Percentiles rank a stretch among this genome's conserved stretches.
Evolutionary conservation across 1,140 invertebrate species (phyloP).

Genomic region (Lordiphosa stackelbergi): DNA sequence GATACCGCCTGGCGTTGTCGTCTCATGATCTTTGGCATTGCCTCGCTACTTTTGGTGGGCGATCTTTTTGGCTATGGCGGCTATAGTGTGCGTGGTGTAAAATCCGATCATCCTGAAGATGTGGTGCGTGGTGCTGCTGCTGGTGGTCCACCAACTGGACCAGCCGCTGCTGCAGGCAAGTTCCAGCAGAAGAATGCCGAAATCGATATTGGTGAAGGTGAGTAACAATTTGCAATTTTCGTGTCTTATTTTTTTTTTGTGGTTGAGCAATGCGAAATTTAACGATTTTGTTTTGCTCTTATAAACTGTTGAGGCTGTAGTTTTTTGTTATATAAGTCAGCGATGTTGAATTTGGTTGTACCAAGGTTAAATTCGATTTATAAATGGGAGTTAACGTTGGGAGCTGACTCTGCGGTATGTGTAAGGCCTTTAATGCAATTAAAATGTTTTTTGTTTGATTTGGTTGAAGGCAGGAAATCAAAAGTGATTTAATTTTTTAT

Average conservation of each 20-base stretch:
- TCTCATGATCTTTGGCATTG: constrained; percentile 64
- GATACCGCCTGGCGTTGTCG: constrained; percentile 75
- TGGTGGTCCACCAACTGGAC: constrained; percentile 52
- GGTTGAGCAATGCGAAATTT: constrained; percentile 35
- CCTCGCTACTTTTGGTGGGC: constrained; percentile 69
- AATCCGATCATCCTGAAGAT: constrained; percentile 57
- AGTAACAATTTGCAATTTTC: constrained; percentile 34
- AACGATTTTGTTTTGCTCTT: constrained; percentile 12
- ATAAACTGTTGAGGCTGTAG: neutral
- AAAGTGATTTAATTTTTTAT: constrained; percentile 11
- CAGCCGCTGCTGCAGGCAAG: constrained; percentile 56
- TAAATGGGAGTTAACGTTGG: constrained; percentile 30
- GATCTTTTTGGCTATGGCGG: constrained; percentile 71
- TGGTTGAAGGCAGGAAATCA: constrained; percentile 23
- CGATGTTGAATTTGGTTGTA: constrained; percentile 41
- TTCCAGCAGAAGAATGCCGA: constrained; percentile 73
- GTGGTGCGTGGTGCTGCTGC: constrained; percentile 35
- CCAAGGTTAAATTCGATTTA: constrained; percentile 64
- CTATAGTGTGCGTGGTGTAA: constrained; percentile 57
- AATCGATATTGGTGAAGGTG: constrained; percentile 75
- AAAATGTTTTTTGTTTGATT: neutral
- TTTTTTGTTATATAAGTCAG: constrained; percentile 24
- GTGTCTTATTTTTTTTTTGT: constrained; percentile 8
- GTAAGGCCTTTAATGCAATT: constrained; percentile 46
- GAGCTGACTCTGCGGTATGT: constrained; percentile 38